Evolutionary conservation across 1,140 invertebrate genomes (phyloP).

Genomic region (Agrilus planipennis): DNA sequence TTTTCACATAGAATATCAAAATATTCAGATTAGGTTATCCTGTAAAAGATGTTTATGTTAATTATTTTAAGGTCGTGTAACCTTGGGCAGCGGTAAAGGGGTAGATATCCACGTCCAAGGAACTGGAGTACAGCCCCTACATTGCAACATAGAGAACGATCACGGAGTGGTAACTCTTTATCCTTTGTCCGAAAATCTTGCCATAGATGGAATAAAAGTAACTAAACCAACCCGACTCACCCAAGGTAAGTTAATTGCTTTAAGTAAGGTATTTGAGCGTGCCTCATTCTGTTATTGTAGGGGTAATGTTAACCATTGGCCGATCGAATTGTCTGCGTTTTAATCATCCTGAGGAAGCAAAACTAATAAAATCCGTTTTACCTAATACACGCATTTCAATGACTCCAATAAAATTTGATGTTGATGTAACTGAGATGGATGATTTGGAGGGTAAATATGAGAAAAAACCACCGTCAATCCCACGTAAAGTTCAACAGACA

Average conservation of each 20-base stretch:
- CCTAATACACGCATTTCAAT: slow-evolving; percentile 65
- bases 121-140: slow-evolving; percentile 64
- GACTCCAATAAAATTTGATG: slow-evolving; percentile 50
- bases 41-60: no score
- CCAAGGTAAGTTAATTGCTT: slow-evolving; percentile 50
- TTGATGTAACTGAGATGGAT: slow-evolving; percentile 22
- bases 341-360: slow-evolving; percentile 80
- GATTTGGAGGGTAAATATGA: slow-evolving; percentile 24
- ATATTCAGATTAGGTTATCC: no score
- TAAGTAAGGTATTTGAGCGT: neutral
- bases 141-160: slow-evolving; percentile 75
- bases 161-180: slow-evolving; percentile 69
- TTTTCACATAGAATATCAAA: no score
- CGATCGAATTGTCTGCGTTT: slow-evolving; percentile 79
- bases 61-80: slow-evolving; percentile 53
- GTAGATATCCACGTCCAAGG: slow-evolving; percentile 72
- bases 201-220: slow-evolving; percentile 56
- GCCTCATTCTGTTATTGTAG: slow-evolving; percentile 34
- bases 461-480: slow-evolving; percentile 40
- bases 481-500: slow-evolving; percentile 31
- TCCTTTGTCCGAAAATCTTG: slow-evolving; percentile 55
- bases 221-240: slow-evolving; percentile 52
- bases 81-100: slow-evolving; percentile 55
- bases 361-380: slow-evolving; percentile 67
- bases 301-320: slow-evolving; percentile 77